These are phyloP conservation scores for Diploptera punctata DNA, from an alignment of 2,888 invertebrate species.

Conservation along the genomic window DNA sequence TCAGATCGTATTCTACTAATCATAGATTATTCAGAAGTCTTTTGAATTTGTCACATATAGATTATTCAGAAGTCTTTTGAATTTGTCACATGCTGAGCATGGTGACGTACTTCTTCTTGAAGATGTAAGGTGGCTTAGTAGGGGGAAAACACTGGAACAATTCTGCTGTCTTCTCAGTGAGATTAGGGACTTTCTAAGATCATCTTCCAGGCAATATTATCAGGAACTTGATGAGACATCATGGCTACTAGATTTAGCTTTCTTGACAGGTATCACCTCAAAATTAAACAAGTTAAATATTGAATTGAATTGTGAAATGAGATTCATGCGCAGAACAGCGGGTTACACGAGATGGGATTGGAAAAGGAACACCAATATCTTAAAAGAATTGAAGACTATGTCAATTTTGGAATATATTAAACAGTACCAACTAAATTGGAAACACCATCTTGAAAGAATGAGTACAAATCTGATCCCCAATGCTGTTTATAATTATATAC, in stretches of 20 bases:
- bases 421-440: too few species aligned
- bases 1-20: conserved; percentile 16
- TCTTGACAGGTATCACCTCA: background rate
- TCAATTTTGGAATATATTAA: too few species aligned
- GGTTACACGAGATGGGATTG: too few species aligned
- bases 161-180: too few species aligned
- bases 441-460: too few species aligned
- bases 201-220: background rate
- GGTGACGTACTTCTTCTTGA: conserved; percentile 13
- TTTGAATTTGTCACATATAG: background rate
- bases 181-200: conserved; percentile 14
- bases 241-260: conserved; percentile 2
- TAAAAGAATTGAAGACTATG: too few species aligned
- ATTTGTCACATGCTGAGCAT: background rate
- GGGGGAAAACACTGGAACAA: conserved; percentile 7
- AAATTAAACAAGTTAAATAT: conserved; percentile 13
- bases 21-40: conserved; percentile 19
- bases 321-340: too few species aligned
- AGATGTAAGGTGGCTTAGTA: conserved; percentile 11
- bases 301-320: too few species aligned
- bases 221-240: conserved; percentile 13
- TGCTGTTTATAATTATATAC: too few species aligned
- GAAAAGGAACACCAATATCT: too few species aligned
- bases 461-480: too few species aligned
- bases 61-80: conserved; percentile 18